Evolutionary conservation across 2,797 vertebrate genomes (phyloP).

Genomic region (Oryzias sinensis): DNA sequence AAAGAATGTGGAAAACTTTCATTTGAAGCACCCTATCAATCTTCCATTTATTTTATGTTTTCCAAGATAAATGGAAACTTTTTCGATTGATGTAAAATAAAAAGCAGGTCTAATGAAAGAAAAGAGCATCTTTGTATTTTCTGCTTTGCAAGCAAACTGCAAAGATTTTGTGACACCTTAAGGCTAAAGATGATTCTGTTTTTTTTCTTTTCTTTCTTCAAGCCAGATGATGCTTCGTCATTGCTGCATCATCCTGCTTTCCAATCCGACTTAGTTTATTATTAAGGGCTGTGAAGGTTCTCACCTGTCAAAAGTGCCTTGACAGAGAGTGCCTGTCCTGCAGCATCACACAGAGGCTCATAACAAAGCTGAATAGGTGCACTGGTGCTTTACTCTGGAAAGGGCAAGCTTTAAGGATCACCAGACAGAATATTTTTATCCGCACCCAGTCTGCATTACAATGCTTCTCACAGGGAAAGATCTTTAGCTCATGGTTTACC

Average conservation of each 20-base stretch:
- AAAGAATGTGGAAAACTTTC: too few relatives aligned
- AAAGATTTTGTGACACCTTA: slow-evolving; percentile 2
- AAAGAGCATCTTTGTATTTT: slow-evolving; percentile 19
- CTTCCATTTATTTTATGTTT: too few relatives aligned
- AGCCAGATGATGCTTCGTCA: slow-evolving; percentile 1
- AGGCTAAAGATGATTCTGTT: slow-evolving; percentile 6
- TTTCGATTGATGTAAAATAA: too few relatives aligned
- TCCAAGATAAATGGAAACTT: too few relatives aligned
- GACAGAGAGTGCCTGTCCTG: slow-evolving; percentile 19
- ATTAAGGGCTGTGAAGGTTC: slow-evolving; percentile 28
- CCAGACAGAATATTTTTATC: slow-evolving; percentile 51
- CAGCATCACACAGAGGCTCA: slow-evolving; percentile 21
- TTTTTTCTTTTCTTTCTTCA: neutral
- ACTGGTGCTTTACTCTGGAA: slow-evolving; percentile 54
- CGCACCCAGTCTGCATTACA: slow-evolving; percentile 42
- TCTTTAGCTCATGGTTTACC: neutral
- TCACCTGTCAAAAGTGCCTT: slow-evolving; percentile 38
- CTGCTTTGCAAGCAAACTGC: neutral
- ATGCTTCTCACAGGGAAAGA: slow-evolving; percentile 13
- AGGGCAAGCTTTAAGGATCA: slow-evolving; percentile 70
- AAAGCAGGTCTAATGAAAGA: slow-evolving; percentile 7
- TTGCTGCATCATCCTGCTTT: slow-evolving; percentile 1
- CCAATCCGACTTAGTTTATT: slow-evolving; percentile 25
- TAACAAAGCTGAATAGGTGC: slow-evolving; percentile 42
- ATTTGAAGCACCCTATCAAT: too few relatives aligned